phyloP scores from a whole-genome alignment of 2,113 vertebrate species.

The Ictidomys tridecemlineatus region DNA sequence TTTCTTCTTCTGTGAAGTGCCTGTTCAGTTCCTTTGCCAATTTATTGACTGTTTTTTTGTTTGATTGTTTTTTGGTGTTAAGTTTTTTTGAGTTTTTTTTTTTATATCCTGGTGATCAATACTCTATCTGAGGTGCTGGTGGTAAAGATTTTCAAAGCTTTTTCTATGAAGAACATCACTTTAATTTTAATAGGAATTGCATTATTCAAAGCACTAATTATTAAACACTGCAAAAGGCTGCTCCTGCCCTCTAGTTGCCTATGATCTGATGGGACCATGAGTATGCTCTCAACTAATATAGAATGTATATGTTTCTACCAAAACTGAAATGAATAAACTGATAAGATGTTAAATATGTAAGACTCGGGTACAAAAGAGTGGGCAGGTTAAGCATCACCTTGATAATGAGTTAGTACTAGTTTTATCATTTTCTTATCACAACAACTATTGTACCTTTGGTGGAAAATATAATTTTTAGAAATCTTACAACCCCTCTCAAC shows the following conservation, averaged over 20 bases:
- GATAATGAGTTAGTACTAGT: neutral
- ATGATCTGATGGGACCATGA: neutral
- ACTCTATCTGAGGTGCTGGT: too few relatives aligned
- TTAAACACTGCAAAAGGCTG: neutral
- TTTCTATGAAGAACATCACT: too few relatives aligned
- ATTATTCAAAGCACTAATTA: neutral
- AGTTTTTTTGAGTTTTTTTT: too few relatives aligned
- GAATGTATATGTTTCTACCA: neutral
- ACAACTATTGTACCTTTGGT: neutral
- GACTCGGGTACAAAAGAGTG: neutral
- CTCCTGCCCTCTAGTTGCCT: neutral
- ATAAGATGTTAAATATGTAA: neutral
- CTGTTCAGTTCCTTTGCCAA: too few relatives aligned
- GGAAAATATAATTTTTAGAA: neutral
- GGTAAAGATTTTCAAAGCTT: too few relatives aligned
- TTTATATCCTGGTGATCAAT: too few relatives aligned
- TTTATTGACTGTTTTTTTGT: too few relatives aligned
- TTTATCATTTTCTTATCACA: slow-evolving; percentile 15
- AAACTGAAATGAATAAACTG: neutral
- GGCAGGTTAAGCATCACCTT: neutral
- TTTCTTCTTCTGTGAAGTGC: too few relatives aligned
- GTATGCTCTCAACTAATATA: neutral
- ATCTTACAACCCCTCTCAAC: neutral
- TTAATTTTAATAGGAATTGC: too few relatives aligned
- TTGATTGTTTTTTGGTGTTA: too few relatives aligned